A percentile compares a stretch with the other conserved stretches of the same genome.
Evolutionary conservation across 2,888 invertebrate genomes (phyloP).

Genomic region (Patella caerulea): DNA sequence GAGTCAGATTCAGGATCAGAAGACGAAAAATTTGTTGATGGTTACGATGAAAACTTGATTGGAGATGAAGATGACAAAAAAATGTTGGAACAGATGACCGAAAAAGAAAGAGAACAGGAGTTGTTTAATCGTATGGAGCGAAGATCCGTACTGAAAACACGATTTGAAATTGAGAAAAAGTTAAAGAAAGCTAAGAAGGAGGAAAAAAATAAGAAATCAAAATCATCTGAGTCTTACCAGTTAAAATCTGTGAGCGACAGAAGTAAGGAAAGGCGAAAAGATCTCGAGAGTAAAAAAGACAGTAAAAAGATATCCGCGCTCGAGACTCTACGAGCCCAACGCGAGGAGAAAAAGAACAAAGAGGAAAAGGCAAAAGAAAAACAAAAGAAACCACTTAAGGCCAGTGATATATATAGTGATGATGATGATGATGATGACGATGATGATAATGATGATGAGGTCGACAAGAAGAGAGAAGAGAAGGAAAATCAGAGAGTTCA

Average conservation of each 20-base stretch:
- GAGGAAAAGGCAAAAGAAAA: constrained; percentile 69
- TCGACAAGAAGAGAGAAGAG: constrained; percentile 38
- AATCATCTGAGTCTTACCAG: constrained; percentile 33
- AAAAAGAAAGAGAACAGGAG: constrained; percentile 97
- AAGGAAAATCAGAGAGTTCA: constrained; percentile 40
- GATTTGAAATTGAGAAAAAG: constrained; percentile 96
- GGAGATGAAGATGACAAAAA: constrained; percentile 96
- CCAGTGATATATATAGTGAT: constrained; percentile 92
- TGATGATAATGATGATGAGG: constrained; percentile 50
- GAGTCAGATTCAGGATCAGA: constrained; percentile 35
- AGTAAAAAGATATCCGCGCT: constrained; percentile 91
- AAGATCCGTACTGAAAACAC: constrained; percentile 91
- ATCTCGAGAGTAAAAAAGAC: constrained; percentile 85
- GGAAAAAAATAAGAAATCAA: constrained; percentile 74
- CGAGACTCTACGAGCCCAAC: constrained; percentile 88
- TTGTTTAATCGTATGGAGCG: constrained; percentile 96
- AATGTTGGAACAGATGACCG: constrained; percentile 90
- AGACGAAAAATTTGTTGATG: constrained; percentile 91
- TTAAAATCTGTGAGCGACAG: constrained; percentile 65
- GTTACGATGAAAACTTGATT: constrained; percentile 96
- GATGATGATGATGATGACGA: constrained; percentile 69
- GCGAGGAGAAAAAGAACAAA: constrained; percentile 89
- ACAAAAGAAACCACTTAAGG: constrained; percentile 84
- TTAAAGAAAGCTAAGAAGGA: constrained; percentile 87
- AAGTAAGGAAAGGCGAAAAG: constrained; percentile 89